phyloP scores from a whole-genome alignment of 2,797 vertebrate species.

The Malurus splendens region DNA sequence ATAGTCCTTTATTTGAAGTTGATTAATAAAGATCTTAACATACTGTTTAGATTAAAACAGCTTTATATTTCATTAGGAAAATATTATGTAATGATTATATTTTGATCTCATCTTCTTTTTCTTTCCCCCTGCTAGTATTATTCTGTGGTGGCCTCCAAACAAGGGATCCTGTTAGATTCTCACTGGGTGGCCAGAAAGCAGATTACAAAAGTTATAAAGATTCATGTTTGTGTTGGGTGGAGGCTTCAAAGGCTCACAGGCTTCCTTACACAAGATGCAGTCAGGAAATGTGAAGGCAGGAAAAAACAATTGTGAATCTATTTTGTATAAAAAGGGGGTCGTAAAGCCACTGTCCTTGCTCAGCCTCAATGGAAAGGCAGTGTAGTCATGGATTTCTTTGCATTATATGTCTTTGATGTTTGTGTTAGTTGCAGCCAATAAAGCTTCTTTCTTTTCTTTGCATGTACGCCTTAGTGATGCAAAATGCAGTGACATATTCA shows the following conservation, averaged over 20 bases:
- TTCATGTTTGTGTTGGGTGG: constrained; percentile 71
- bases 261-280: constrained; percentile 60
- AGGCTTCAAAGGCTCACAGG: constrained; percentile 68
- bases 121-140: constrained; percentile 22
- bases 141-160: constrained; percentile 58
- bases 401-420: constrained; percentile 13
- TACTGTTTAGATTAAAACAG: constrained; percentile 54
- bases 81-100: constrained; percentile 37
- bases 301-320: constrained; percentile 50
- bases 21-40: constrained; percentile 26
- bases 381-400: constrained; percentile 17
- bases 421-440: background rate
- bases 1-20: constrained; percentile 15
- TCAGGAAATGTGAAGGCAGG: constrained; percentile 54
- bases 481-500: background rate
- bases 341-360: constrained; percentile 33
- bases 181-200: constrained; percentile 71
- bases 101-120: constrained; percentile 40
- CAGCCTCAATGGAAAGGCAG: constrained; percentile 3
- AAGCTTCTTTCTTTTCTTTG: background rate
- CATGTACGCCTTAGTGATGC: background rate
- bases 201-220: constrained; percentile 58
- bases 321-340: constrained; percentile 52
- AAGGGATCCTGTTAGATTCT: constrained; percentile 64
- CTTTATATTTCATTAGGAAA: constrained; percentile 44